A percentile compares a stretch with the other conserved stretches of the same genome.
These are phyloP conservation scores for Scalopus aquaticus DNA, from an alignment of 2,113 vertebrate genomes.

Conservation along the genomic window DNA sequence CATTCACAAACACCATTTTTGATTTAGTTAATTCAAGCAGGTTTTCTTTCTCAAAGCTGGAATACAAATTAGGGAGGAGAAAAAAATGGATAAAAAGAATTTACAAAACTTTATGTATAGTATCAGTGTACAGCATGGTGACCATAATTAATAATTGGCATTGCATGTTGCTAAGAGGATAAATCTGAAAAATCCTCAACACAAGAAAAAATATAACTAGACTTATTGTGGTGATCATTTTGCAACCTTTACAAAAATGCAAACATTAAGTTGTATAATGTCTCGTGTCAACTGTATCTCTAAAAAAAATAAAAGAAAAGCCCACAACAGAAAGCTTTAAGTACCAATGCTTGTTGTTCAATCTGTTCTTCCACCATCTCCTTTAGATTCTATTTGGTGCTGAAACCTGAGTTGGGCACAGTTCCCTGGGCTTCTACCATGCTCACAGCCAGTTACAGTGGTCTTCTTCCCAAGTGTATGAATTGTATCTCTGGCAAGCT, in stretches of 20 bases:
- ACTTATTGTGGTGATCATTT: neutral
- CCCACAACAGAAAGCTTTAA: neutral
- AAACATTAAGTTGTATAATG: neutral
- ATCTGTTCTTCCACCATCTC: neutral
- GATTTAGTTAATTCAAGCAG: constrained; percentile 15
- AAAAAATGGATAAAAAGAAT: neutral
- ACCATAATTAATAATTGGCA: neutral
- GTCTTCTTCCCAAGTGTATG: neutral
- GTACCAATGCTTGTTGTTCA: neutral
- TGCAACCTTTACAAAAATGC: neutral
- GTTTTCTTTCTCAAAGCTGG: neutral
- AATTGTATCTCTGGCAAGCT: neutral
- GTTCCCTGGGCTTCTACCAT: neutral
- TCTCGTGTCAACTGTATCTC: neutral
- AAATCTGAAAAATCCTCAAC: neutral
- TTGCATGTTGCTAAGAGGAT: neutral
- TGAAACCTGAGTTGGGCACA: neutral
- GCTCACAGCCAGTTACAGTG: neutral
- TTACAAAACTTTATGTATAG: neutral
- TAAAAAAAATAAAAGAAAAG: neutral
- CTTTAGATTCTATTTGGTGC: constrained; percentile 4
- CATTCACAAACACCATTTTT: neutral
- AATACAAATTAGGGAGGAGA: neutral
- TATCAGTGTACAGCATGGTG: neutral
- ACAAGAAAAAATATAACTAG: neutral